A percentile compares a stretch with the other conserved stretches of the same genome.
Conservation (phyloP, 2,113 vertebrate species). For the Pseudopodoces humilis region DNA sequence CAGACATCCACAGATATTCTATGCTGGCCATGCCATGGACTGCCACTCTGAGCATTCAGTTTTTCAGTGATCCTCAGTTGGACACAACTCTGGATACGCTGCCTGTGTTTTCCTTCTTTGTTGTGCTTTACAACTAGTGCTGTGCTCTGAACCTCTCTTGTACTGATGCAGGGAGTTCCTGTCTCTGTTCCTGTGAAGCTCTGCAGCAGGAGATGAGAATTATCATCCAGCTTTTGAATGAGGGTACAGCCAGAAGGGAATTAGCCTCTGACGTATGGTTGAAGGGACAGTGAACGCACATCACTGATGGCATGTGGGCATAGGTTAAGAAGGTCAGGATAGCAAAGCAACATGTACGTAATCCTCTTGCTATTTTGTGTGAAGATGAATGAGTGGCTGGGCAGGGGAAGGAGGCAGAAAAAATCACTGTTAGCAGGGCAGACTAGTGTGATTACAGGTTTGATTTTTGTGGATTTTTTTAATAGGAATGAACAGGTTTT, state of each 20-base stretch:
- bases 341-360: constrained; percentile 49
- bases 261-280: not conserved
- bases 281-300: not conserved
- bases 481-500: not conserved
- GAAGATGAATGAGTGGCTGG: constrained; percentile 39
- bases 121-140: not conserved
- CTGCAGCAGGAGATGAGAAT: not conserved
- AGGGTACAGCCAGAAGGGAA: constrained; percentile 19
- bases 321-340: constrained; percentile 60
- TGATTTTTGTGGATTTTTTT: not conserved
- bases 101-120: not conserved
- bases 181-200: not conserved
- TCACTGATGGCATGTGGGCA: not conserved
- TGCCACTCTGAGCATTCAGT: not conserved
- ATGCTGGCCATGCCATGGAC: rapidly evolving
- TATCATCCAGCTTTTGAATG: not conserved
- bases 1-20: not conserved
- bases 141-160: not conserved
- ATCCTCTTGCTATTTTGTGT: constrained; percentile 47
- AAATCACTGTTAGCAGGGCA: not conserved
- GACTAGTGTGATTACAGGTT: not conserved
- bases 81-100: not conserved
- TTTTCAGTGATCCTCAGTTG: not conserved
- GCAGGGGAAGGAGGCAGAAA: not conserved
- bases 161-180: not conserved